Evolutionary conservation across 2,797 vertebrate species (phyloP).

Genomic region (Kryptolebias ocellatus): DNA sequence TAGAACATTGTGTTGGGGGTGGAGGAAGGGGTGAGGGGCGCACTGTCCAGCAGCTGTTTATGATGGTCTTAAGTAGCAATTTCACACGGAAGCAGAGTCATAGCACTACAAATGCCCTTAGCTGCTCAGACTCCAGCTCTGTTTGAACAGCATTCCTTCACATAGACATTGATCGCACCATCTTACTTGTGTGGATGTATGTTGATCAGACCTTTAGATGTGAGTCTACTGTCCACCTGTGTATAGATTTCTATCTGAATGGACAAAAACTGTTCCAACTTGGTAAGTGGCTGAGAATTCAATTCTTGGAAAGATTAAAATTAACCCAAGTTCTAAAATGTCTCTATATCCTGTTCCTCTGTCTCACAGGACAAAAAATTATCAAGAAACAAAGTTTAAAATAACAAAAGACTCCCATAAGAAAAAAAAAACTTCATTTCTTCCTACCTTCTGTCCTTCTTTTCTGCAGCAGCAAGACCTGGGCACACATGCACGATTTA

Average conservation of each 20-base stretch:
- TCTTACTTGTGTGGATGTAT: constrained; percentile 33
- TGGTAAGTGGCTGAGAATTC: constrained; percentile 7
- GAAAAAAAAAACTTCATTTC: constrained; percentile 28
- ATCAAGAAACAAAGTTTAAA: constrained; percentile 15
- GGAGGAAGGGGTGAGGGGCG: constrained; percentile 37
- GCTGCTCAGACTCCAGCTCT: constrained; percentile 74
- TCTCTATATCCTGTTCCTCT: constrained; percentile 10
- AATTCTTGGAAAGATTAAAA: not conserved
- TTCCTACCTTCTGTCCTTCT: constrained; percentile 39
- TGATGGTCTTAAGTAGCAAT: constrained; percentile 82
- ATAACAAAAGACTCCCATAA: constrained; percentile 49
- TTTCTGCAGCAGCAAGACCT: constrained; percentile 57
- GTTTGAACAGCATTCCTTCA: constrained; percentile 67
- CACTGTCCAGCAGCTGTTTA: constrained; percentile 85
- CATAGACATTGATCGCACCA: constrained; percentile 57
- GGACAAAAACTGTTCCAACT: constrained; percentile 13
- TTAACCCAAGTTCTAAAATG: constrained; percentile 17
- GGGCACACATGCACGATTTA: constrained; percentile 75
- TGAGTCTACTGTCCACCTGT: constrained; percentile 9
- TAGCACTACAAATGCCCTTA: constrained; percentile 77
- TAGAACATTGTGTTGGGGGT: constrained; percentile 21
- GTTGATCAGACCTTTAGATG: constrained; percentile 22
- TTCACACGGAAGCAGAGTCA: constrained; percentile 83
- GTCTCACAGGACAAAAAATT: constrained; percentile 27
- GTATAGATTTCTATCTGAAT: constrained; percentile 18